Percentiles rank a stretch among this genome's conserved stretches.
Evolutionary conservation across 2,113 vertebrate genomes (phyloP).

Genomic region (Physeter macrocephalus): DNA sequence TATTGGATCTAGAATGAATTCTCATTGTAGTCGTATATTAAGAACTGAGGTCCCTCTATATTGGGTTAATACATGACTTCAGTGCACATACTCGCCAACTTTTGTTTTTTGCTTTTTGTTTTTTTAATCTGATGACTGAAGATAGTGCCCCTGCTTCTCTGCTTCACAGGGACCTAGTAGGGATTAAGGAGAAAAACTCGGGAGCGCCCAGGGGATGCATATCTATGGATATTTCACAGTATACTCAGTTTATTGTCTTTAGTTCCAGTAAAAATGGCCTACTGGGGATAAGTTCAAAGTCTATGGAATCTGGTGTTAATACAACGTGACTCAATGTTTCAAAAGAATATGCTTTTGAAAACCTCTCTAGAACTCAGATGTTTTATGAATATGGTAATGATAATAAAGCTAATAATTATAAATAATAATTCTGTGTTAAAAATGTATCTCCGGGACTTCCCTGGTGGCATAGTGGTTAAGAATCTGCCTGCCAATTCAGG

Average conservation of each 20-base stretch:
- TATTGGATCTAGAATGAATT: background rate
- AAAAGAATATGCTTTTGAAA: constrained; percentile 3
- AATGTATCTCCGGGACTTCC: background rate
- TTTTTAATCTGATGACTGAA: constrained; percentile 4
- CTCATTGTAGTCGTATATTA: background rate
- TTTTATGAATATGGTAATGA: background rate
- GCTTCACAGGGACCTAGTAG: background rate
- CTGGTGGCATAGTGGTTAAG: too few species aligned
- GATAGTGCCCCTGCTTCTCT: background rate
- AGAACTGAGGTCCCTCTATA: background rate
- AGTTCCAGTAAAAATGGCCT: constrained; percentile 44
- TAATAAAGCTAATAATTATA: constrained; percentile 36
- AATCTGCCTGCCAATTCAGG: too few species aligned
- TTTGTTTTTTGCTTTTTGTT: background rate
- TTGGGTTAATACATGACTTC: background rate
- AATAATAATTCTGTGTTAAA: constrained; percentile 27
- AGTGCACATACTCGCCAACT: background rate
- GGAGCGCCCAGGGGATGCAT: background rate
- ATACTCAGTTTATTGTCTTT: constrained; percentile 26
- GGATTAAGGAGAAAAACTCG: constrained; percentile 1
- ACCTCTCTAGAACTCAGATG: background rate
- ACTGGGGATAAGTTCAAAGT: constrained; percentile 35
- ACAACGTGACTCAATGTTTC: background rate
- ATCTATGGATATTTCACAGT: constrained; percentile 11
- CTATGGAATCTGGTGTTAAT: constrained; percentile 30